These are phyloP conservation scores for Sarcophaga subvicina DNA, from an alignment of 2,888 invertebrate species.

Conservation along the genomic window DNA sequence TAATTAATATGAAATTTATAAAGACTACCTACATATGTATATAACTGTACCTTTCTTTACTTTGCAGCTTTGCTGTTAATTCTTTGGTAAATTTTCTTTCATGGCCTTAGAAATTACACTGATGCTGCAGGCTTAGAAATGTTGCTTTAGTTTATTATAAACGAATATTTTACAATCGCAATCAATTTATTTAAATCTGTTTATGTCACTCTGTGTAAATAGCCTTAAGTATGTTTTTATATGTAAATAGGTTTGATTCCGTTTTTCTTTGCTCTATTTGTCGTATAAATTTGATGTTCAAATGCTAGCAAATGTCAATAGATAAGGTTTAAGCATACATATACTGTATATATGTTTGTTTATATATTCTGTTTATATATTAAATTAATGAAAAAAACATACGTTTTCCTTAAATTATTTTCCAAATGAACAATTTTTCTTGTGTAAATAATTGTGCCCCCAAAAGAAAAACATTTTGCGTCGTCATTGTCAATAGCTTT, in stretches of 20 bases:
- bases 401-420: not conserved
- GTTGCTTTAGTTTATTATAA: not conserved
- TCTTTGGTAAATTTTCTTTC: too few species aligned
- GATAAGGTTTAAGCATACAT: not conserved
- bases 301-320: slow-evolving; percentile 2
- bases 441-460: slow-evolving; percentile 22
- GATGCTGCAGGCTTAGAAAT: slow-evolving; percentile 17
- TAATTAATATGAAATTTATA: too few species aligned
- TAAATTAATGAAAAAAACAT: not conserved
- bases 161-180: slow-evolving; percentile 65
- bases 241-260: slow-evolving; percentile 56
- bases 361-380: too few species aligned
- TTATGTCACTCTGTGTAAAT: slow-evolving; percentile 58
- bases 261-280: slow-evolving; percentile 21
- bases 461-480: not conserved
- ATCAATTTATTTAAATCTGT: slow-evolving; percentile 68
- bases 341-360: too few species aligned
- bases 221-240: slow-evolving; percentile 55
- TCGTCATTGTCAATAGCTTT: too few species aligned
- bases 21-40: too few species aligned
- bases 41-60: too few species aligned
- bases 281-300: slow-evolving; percentile 4
- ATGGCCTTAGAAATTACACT: too few species aligned
- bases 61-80: too few species aligned
- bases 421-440: slow-evolving; percentile 28